Evolutionary conservation across 2,113 vertebrate species (phyloP).

Genomic region (Felis catus): F.catus_Fca126_mat1.0 CM031421.1:10328501-10329000

Average conservation of each 20-base stretch:
- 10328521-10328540: not conserved
- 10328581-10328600: not conserved
- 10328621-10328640: not conserved
- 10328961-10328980: not conserved
- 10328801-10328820: not conserved
- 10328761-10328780: not conserved
- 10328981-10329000: not conserved
- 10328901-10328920: not conserved
- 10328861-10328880: not conserved
- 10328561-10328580: not conserved
- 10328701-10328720: not conserved
- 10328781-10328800: not conserved
- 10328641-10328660: not conserved
- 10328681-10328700: not conserved
- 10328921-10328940: too few species aligned
- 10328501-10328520: not conserved
- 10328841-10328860: not conserved
- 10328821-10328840: not conserved
- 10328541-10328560: not conserved
- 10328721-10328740: not conserved
- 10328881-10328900: not conserved
- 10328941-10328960: accelerated
- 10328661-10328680: not conserved
- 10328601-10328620: not conserved
- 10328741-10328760: not conserved